Conservation (phyloP, 35 echinoderm and acorn worm genomes). For the Heliocidaris tuberculata region DNA sequence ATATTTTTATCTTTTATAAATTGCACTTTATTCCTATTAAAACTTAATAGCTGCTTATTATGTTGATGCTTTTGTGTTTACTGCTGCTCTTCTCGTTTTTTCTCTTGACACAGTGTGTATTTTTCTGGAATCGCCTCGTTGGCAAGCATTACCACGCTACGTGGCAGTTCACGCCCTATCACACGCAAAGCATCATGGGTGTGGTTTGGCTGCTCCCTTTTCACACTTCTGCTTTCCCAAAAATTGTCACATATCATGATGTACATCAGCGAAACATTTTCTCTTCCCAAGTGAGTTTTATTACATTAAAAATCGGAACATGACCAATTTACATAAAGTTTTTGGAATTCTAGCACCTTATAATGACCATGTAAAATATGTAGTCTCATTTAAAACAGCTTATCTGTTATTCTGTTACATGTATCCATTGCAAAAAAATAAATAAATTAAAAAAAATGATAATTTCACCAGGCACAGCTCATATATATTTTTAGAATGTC, state of each 20-base stretch:
- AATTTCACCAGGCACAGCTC: too few species aligned
- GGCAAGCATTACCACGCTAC: neutral
- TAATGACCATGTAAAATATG: too few species aligned
- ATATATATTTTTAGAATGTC: too few species aligned
- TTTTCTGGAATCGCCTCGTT: conserved; percentile 14
- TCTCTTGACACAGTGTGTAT: neutral
- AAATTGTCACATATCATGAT: neutral
- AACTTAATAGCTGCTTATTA: too few species aligned
- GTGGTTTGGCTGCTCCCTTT: conserved; percentile 29
- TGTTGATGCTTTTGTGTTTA: neutral
- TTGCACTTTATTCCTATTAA: too few species aligned
- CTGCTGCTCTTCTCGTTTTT: neutral
- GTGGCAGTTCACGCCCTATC: conserved; percentile 19
- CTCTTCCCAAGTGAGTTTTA: neutral
- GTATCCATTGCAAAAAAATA: too few species aligned
- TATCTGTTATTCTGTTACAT: too few species aligned
- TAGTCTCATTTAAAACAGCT: too few species aligned
- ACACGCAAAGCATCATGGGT: conserved; percentile 35
- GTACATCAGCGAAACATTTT: neutral
- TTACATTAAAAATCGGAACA: neutral
- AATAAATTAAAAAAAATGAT: too few species aligned
- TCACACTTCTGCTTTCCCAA: neutral
- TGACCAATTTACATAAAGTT: neutral
- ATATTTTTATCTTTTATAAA: too few species aligned
- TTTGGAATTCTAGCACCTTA: too few species aligned